Base-by-base conservation (phyloP, 2,888 invertebrate species). In the Microchrysa polita region DNA sequence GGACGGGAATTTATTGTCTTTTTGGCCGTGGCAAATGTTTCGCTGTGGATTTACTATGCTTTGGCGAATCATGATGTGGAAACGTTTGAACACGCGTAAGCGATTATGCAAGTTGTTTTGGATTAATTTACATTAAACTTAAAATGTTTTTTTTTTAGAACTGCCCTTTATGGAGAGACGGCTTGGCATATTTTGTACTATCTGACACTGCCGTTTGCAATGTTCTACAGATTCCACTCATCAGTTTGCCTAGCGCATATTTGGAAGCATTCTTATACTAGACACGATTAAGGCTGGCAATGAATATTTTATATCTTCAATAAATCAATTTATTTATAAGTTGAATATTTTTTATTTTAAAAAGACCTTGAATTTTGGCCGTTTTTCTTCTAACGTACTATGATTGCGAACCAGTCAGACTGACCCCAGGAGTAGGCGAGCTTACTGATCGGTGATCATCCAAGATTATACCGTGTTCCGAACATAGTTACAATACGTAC, bases 161-260 rank as follows among this genome's bases (percentile, higher is more conserved):
- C 91, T 79, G 87, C 88, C 48, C 92, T 87, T 81, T 93, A 92
- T 79, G 93, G 92, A 23, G 88, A 89, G 78, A 73, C 65, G 1
- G 79, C 90, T 34, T 93, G 93, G 92, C 89, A 90, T 5, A 88
- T 93, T 61, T 85, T 93, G 5, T 91, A 91, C 22, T 93, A 93
- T 80, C 85, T 92, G 79, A 90, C 91, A 44, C 83, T 92, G 12
- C 93, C 93, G 0, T 84, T 93, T 2, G 92, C 91, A 74, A 91
- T 93, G 88, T 93, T 93, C 83, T 93, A 92, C 80, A 86, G 92
- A 74, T 93, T 93, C 81, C 92, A 93, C 80, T 91, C 92, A 0
- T 90, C 92, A n/a, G 92, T 92, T 0, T 93, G 92, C 79, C 87
- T 93, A 60, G 91, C 91, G 12, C 92, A 92, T 81, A 92, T 93